Base-by-base conservation (phyloP, 2,113 vertebrate genomes). In the Tympanuchus pallidicinctus region DNA sequence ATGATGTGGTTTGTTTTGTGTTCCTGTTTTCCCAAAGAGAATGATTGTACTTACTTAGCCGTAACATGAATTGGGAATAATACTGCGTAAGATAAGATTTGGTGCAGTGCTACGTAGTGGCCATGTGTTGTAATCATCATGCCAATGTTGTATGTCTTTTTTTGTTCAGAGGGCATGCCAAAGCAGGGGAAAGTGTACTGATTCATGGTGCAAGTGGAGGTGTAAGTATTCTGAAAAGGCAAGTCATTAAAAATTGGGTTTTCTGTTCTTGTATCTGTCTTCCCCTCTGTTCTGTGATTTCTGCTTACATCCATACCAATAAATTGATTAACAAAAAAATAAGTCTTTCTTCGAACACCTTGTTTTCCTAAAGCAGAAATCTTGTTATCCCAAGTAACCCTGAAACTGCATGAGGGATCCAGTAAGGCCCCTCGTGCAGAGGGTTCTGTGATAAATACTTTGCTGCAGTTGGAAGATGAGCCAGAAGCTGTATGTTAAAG, bases 161-260 rank as follows among this genome's bases (percentile, higher is more conserved):
- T 64, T 79, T 82, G 17, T 76, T 25, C 75, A 99, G 99, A 79
- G 99, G 98, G 8, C 88, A 16, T 40, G 96, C 90, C 63, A 99
- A 97, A 91, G 92, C 99, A 21, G 99, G 98, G 79, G 98, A 99
- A 42, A 98, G 71, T 0, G 98, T 99, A 65, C 97, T 99, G 19
- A 94, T 99, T 81, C 99, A 99, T 30, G 99, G 99, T 74, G 99
- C 99, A 6, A 99, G 99, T 63, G 99, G 99, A 34, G 99, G 99
- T 82, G 99, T 99, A 95, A 98, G 98, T 98, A 77, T 71, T 61
- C 30, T 45, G 18, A 28, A n/a, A 69, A 36, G 34, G 8, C 57
- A 45, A 6, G 22, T n/a, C 25, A 5, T 4, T 5, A 52, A 64
- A 25, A 82, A 0, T 18, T 2, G 36, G 80, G 18, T 40, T 56